phyloP scores from a whole-genome alignment of 2,797 vertebrate genomes.

The Buceros bicornis region DNA sequence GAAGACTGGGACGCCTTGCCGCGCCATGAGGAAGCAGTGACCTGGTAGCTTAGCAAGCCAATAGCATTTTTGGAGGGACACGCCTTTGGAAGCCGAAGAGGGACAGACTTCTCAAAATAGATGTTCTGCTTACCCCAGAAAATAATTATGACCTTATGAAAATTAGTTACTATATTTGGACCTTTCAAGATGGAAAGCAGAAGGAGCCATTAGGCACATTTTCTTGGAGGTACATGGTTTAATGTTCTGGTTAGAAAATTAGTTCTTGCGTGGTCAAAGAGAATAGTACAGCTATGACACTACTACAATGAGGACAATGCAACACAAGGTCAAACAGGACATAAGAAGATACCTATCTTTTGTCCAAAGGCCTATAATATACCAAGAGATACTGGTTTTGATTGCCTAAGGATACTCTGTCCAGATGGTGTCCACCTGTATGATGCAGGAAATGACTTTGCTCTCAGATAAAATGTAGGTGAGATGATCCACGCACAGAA shows the following conservation, averaged over 20 bases:
- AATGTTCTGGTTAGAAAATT: slow-evolving; percentile 12
- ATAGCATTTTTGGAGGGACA: not conserved
- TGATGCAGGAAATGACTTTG: slow-evolving; percentile 16
- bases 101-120: slow-evolving; percentile 44
- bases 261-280: not conserved
- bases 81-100: not conserved
- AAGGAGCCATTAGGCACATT: not conserved
- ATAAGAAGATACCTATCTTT: slow-evolving; percentile 47
- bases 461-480: slow-evolving; percentile 43
- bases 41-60: not conserved
- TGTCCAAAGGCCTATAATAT: slow-evolving; percentile 36
- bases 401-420: slow-evolving; percentile 29
- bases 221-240: not conserved
- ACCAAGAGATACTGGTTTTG: slow-evolving; percentile 17
- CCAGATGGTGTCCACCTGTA: slow-evolving; percentile 68
- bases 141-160: slow-evolving; percentile 48
- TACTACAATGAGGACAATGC: not conserved
- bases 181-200: not conserved
- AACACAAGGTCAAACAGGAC: slow-evolving; percentile 35
- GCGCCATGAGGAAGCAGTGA: not conserved
- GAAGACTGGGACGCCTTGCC: not conserved
- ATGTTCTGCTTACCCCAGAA: slow-evolving; percentile 22
- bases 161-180: slow-evolving; percentile 53
- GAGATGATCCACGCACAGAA: slow-evolving; percentile 34
- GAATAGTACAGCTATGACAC: not conserved